Base-by-base conservation (phyloP, 37 sponge, comb jelly and placozoan genomes). In the Hexactinellida sp. region DNA sequence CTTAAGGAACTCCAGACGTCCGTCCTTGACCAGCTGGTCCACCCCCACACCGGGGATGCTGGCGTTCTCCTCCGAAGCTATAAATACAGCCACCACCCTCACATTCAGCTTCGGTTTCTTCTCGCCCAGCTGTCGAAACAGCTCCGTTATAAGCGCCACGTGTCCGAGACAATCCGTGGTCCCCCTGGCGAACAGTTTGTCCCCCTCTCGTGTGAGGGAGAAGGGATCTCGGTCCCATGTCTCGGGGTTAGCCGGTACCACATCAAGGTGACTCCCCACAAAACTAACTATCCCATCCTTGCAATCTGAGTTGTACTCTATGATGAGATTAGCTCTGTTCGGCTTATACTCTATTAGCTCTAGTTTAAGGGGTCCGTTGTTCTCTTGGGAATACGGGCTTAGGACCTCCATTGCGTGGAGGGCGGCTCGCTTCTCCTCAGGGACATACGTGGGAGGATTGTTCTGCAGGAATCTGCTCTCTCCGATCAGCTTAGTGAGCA, bases 141-240 rank as follows among this genome's bases (percentile, higher is more conserved):
- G 82, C 36, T 92, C 93, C 0, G 93, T 92, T 54, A 92, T 89
- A 19, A 92, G 84, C 35, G 93, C 93, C 28, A 92, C 93, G 36
- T 92, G 93, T 24, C 93, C 93, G 16, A 92, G 90, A 54, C 92
- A 92, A 86, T 92, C 92, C 25, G 92, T 92, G 13, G 92, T 92
- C 25, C 92, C 92, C 28, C 92, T 84, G 19, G 90, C 92, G 84
- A 90, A 92, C 88, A 92, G 84, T 88, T 90, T 92, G 87, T 92
- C 92, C 36, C 90, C 92, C 88, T 92, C 92, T 28, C 83, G 47
- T 7, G 47, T 41, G 38, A 92, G 84, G 35, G 86, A 84, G 87
- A 92, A 92, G 0, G 93, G 93, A 89, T 92, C 76, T 25, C 90
- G 41, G 34, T 92, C 88, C 93, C 93, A 92, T 3, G 90, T 90